These are phyloP conservation scores for Athalia cordata DNA, from an alignment of 2,888 invertebrate genomes.

Conservation along the genomic window DNA sequence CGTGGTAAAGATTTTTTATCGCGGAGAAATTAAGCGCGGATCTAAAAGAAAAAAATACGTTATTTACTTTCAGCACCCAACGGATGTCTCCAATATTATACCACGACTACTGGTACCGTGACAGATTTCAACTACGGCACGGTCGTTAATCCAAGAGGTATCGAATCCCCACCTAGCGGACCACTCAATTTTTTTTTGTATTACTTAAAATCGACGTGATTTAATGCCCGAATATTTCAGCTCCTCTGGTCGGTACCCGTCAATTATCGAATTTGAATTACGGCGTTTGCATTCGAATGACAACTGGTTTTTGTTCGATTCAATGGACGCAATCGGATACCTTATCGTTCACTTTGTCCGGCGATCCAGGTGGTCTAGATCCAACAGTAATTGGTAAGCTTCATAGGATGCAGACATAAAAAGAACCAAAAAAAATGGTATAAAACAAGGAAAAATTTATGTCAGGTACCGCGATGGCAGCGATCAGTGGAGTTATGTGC, in stretches of 20 bases:
- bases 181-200: not conserved
- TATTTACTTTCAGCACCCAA: slow-evolving; percentile 79
- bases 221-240: slow-evolving; percentile 33
- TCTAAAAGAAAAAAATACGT: slow-evolving; percentile 32
- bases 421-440: too few species aligned
- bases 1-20: slow-evolving; percentile 41
- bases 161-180: slow-evolving; percentile 65
- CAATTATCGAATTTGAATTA: slow-evolving; percentile 84
- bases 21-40: not conserved
- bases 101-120: slow-evolving; percentile 78
- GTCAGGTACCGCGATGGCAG: slow-evolving; percentile 75
- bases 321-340: slow-evolving; percentile 78
- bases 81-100: slow-evolving; percentile 87
- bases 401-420: not conserved
- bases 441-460: too few species aligned
- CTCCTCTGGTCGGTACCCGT: slow-evolving; percentile 77
- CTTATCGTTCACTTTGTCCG: slow-evolving; percentile 83
- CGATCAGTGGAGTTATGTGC: slow-evolving; percentile 79
- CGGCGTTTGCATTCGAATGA: slow-evolving; percentile 86
- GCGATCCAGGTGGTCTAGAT: slow-evolving; percentile 81
- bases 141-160: slow-evolving; percentile 76
- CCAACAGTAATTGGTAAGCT: slow-evolving; percentile 75
- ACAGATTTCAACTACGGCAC: slow-evolving; percentile 86
- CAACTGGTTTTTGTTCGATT: slow-evolving; percentile 83
- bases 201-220: slow-evolving; percentile 11